Percentiles rank a stretch among this genome's conserved stretches.
These are phyloP conservation scores for Baccha elongata DNA, from an alignment of 2,888 invertebrate species.

Conservation along the genomic window DNA sequence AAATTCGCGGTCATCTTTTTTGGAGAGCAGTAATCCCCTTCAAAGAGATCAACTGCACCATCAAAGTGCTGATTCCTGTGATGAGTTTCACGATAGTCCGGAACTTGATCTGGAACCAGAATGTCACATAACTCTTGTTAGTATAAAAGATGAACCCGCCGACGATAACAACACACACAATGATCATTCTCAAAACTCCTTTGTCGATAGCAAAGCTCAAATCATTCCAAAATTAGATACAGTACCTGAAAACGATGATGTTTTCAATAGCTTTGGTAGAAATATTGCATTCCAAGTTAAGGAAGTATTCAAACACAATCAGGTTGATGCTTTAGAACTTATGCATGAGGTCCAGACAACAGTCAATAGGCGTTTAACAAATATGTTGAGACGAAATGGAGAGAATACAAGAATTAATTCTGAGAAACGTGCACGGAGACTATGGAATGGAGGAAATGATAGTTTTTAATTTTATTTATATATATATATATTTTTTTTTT, in stretches of 20 bases:
- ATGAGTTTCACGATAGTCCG: slow-evolving; percentile 36
- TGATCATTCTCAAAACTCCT: background rate
- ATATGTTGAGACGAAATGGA: slow-evolving; percentile 53
- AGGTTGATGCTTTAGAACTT: slow-evolving; percentile 54
- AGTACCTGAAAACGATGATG: slow-evolving; percentile 59
- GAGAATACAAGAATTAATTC: slow-evolving; percentile 22
- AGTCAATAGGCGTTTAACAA: slow-evolving; percentile 54
- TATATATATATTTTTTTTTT: too few relatives aligned
- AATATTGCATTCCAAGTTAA: slow-evolving; percentile 68
- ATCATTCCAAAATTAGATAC: slow-evolving; percentile 45
- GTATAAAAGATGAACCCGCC: slow-evolving; percentile 59
- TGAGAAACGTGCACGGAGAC: slow-evolving; percentile 25
- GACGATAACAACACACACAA: background rate
- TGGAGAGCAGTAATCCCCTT: slow-evolving; percentile 49
- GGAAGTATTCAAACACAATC: slow-evolving; percentile 54
- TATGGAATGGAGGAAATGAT: slow-evolving; percentile 1
- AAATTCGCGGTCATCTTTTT: slow-evolving; percentile 49
- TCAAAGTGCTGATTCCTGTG: slow-evolving; percentile 31
- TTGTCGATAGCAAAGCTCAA: slow-evolving; percentile 28
- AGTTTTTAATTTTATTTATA: too few relatives aligned
- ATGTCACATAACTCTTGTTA: slow-evolving; percentile 50
- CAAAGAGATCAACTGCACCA: slow-evolving; percentile 21
- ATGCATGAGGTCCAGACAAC: slow-evolving; percentile 68
- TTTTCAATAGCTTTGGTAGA: slow-evolving; percentile 66
- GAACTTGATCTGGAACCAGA: slow-evolving; percentile 54